A percentile compares a stretch with the other conserved stretches of the same genome.
These are phyloP conservation scores for Thomomys bottae DNA, from an alignment of 2,113 vertebrate genomes.

Conservation along the genomic window DNA sequence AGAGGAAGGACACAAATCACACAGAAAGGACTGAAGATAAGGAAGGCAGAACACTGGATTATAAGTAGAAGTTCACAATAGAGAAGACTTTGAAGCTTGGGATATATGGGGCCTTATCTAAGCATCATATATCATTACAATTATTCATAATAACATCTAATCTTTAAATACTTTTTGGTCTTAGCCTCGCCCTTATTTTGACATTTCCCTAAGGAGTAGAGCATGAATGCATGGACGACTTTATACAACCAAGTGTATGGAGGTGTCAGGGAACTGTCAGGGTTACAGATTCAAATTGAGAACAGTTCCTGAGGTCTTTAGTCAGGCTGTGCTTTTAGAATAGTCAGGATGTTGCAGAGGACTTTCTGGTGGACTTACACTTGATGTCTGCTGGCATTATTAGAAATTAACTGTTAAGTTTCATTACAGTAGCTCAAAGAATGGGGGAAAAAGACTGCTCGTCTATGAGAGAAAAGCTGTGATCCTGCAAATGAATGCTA, in stretches of 20 bases:
- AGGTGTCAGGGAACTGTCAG: neutral
- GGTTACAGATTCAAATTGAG: neutral
- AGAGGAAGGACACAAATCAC: neutral
- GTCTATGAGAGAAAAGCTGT: constrained; percentile 55
- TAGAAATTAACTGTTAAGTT: constrained; percentile 59
- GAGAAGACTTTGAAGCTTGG: neutral
- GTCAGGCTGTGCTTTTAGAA: neutral
- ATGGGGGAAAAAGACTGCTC: constrained; percentile 36
- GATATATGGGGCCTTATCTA: neutral
- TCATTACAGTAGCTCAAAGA: constrained; percentile 46
- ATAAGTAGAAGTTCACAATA: neutral
- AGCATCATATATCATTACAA: too few relatives aligned
- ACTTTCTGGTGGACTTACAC: constrained; percentile 46
- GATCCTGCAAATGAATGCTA: constrained; percentile 61
- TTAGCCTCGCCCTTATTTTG: neutral
- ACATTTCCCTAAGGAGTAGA: neutral
- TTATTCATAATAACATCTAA: neutral
- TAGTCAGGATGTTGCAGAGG: neutral
- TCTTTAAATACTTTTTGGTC: neutral
- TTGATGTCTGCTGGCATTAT: constrained; percentile 51
- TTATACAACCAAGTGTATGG: neutral
- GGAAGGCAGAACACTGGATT: neutral
- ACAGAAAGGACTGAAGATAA: neutral
- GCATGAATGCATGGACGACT: neutral
- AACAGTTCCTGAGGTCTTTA: neutral